phyloP scores from a whole-genome alignment of 2,113 vertebrate genomes.

The Gopherus evgoodei region DNA sequence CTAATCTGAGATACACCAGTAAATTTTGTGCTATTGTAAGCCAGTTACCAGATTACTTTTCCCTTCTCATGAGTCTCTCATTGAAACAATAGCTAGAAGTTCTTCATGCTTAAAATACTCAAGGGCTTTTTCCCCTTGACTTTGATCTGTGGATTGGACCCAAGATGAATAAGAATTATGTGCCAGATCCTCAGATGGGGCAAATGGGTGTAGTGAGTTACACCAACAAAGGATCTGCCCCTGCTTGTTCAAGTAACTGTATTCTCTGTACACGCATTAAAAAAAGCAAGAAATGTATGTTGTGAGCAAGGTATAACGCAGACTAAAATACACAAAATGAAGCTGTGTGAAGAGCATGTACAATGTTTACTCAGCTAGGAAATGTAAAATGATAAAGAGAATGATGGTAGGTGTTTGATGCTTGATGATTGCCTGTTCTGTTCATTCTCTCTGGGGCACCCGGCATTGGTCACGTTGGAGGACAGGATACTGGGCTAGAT shows the following conservation, averaged over 20 bases:
- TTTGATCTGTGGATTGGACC: neutral
- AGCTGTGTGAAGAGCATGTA: neutral
- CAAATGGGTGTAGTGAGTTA: neutral
- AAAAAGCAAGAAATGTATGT: neutral
- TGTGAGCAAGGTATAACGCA: neutral
- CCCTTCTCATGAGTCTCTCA: fast-evolving
- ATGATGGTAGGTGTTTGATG: neutral
- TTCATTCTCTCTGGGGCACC: too few relatives aligned
- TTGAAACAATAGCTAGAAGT: neutral
- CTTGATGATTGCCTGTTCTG: too few relatives aligned
- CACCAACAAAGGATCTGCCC: neutral
- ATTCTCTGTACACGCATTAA: neutral
- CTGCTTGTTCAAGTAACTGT: neutral
- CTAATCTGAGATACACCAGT: neutral
- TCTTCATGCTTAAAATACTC: fast-evolving
- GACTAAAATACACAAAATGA: fast-evolving
- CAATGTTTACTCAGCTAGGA: neutral
- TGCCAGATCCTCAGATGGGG: neutral
- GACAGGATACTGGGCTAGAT: too few relatives aligned
- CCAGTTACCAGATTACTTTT: neutral
- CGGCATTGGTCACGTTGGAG: too few relatives aligned
- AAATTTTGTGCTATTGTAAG: neutral
- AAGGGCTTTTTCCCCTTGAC: fast-evolving
- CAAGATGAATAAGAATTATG: fast-evolving
- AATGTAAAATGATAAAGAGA: neutral